phyloP scores from a whole-genome alignment of 2,113 vertebrate species.

The Centropristis striata region DNA sequence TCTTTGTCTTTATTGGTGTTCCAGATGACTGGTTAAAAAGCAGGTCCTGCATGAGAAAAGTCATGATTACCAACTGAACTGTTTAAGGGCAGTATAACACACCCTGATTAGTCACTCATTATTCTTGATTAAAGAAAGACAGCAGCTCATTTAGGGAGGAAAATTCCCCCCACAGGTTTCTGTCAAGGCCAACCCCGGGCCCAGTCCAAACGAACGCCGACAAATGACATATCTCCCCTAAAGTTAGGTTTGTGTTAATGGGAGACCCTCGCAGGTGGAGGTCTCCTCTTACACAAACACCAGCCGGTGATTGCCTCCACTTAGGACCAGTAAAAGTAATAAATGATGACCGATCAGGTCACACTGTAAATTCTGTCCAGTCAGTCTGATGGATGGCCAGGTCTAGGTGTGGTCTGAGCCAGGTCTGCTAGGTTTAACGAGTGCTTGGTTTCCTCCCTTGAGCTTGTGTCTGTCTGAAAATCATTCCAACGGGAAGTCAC shows the following conservation, averaged over 20 bases:
- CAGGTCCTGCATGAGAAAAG: slow-evolving; percentile 6
- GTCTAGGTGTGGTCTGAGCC: slow-evolving; percentile 70
- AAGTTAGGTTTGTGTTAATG: slow-evolving; percentile 75
- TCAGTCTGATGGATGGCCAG: slow-evolving; percentile 78
- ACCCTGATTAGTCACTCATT: slow-evolving; percentile 17
- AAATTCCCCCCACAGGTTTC: slow-evolving; percentile 14
- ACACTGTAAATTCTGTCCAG: slow-evolving; percentile 82
- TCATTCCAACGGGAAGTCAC: slow-evolving; percentile 67
- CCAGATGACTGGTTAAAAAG: slow-evolving; percentile 35
- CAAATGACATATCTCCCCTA: slow-evolving; percentile 69
- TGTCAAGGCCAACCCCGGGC: slow-evolving; percentile 20
- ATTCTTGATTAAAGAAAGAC: slow-evolving; percentile 48
- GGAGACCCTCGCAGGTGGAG: slow-evolving; percentile 82
- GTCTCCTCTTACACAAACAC: slow-evolving; percentile 83
- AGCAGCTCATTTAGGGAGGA: slow-evolving; percentile 27
- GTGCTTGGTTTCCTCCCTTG: slow-evolving; percentile 67
- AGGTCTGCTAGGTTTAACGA: slow-evolving; percentile 75
- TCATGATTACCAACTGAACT: slow-evolving; percentile 14
- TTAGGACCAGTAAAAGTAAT: slow-evolving; percentile 84
- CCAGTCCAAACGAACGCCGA: slow-evolving; percentile 25
- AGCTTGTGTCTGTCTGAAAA: slow-evolving; percentile 73
- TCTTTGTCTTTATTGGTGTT: slow-evolving; percentile 58
- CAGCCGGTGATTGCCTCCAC: slow-evolving; percentile 80
- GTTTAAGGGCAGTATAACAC: background rate
- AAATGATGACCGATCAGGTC: slow-evolving; percentile 83